A percentile compares a stretch with the other conserved stretches of the same genome.
Evolutionary conservation across 1,140 invertebrate species (phyloP).

Genomic region (honey bee (Apis mellifera)): Amel_HAv3.1 CM009938.2:1385501-1386000

Average conservation of each 20-base stretch:
- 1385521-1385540: background rate
- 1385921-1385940: no score
- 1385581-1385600: slow-evolving; percentile 41
- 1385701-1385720: slow-evolving; percentile 22
- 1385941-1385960: no score
- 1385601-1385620: slow-evolving; percentile 44
- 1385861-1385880: no score
- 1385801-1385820: no score
- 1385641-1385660: slow-evolving; percentile 43
- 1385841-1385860: no score
- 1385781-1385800: no score
- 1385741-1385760: background rate
- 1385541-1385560: slow-evolving; percentile 33
- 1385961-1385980: background rate
- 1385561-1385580: slow-evolving; percentile 50
- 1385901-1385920: no score
- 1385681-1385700: background rate
- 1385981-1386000: background rate
- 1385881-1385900: no score
- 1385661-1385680: slow-evolving; percentile 29
- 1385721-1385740: background rate
- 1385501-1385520: slow-evolving; percentile 18
- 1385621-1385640: slow-evolving; percentile 38
- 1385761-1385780: background rate
- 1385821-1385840: no score